Conservation (phyloP, 2,888 invertebrate species). For the Ichneumoninae sp. region DNA sequence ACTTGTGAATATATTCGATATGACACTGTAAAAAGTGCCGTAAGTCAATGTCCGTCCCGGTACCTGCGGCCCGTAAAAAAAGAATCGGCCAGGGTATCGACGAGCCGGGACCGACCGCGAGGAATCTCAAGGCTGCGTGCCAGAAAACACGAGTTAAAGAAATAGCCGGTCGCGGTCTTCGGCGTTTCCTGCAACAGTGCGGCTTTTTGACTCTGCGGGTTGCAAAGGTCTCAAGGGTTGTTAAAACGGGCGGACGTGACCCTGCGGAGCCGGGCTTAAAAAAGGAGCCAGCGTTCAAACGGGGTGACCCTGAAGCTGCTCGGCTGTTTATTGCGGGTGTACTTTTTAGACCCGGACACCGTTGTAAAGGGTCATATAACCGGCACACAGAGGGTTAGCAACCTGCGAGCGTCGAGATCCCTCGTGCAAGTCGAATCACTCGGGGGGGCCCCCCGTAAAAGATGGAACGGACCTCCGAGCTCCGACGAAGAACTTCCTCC, state of each 20-base stretch:
- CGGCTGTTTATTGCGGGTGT: constrained; percentile 60
- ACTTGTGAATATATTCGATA: background rate
- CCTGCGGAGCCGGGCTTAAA: constrained; percentile 70
- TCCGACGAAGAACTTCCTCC: constrained; percentile 61
- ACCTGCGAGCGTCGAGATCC: constrained; percentile 59
- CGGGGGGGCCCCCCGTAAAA: constrained; percentile 52
- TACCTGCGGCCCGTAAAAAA: constrained; percentile 33
- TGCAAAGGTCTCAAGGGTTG: constrained; percentile 81
- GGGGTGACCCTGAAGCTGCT: constrained; percentile 64
- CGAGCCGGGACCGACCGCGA: constrained; percentile 39
- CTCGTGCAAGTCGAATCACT: constrained; percentile 49
- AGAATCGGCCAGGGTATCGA: constrained; percentile 18
- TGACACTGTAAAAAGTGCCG: background rate
- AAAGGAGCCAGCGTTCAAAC: constrained; percentile 66
- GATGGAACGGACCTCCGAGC: constrained; percentile 63
- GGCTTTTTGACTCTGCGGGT: constrained; percentile 77
- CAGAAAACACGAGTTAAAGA: constrained; percentile 71
- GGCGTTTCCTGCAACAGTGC: constrained; percentile 83
- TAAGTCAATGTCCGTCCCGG: background rate
- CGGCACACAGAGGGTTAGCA: constrained; percentile 61
- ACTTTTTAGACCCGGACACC: constrained; percentile 48
- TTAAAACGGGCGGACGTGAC: constrained; percentile 74
- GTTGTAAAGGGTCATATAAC: constrained; percentile 70
- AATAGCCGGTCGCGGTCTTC: constrained; percentile 69
- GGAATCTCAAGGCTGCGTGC: constrained; percentile 58